phyloP scores from a whole-genome alignment of 2,888 invertebrate species.

The Tenthredo livida region DNA sequence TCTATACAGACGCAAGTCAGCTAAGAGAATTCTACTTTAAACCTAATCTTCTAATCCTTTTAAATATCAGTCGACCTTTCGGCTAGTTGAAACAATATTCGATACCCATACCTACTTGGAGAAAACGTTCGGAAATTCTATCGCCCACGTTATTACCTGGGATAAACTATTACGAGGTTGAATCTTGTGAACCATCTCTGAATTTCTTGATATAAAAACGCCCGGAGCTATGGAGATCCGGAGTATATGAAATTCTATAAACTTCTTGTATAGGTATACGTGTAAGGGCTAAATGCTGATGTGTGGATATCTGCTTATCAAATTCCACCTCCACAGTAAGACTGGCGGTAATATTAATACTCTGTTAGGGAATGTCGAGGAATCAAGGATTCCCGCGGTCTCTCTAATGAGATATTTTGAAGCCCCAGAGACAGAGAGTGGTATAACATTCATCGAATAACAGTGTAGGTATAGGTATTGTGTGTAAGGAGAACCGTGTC shows the following conservation, averaged over 20 bases:
- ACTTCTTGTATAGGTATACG: neutral
- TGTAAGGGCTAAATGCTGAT: neutral
- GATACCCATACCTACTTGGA: neutral
- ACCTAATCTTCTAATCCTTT: neutral
- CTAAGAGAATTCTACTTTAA: slow-evolving; percentile 25
- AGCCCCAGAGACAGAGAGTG: neutral
- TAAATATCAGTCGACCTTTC: slow-evolving; percentile 11
- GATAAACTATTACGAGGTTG: neutral
- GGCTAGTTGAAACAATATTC: neutral
- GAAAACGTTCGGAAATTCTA: neutral
- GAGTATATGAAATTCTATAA: slow-evolving; percentile 5
- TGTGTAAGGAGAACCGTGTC: slow-evolving; percentile 8
- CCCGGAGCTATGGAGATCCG: neutral
- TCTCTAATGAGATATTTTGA: slow-evolving; percentile 42
- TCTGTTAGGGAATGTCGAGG: neutral
- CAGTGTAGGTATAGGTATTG: neutral
- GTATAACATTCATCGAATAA: neutral
- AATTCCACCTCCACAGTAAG: neutral
- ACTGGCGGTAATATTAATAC: slow-evolving; percentile 19
- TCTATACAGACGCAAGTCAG: neutral
- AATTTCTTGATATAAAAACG: neutral
- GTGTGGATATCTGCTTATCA: slow-evolving; percentile 18
- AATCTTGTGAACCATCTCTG: slow-evolving; percentile 3
- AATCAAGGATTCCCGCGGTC: neutral
- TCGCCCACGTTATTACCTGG: neutral